These are phyloP conservation scores for Colius striatus DNA, from an alignment of 2,113 vertebrate genomes.

Conservation along the genomic window DNA sequence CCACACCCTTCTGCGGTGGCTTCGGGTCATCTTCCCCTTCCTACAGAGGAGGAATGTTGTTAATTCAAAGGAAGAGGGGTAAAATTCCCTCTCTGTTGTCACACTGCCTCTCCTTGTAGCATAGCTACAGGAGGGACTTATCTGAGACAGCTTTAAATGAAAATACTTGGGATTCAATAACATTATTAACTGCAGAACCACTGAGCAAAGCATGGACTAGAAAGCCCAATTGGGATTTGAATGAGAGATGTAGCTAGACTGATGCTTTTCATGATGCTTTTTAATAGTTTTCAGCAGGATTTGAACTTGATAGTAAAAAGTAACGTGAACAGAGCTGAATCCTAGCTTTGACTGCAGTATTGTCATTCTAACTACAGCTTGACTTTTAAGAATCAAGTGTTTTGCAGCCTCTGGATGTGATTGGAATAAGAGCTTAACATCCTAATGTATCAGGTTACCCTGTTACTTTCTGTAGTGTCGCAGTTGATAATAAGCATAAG, in stretches of 20 bases:
- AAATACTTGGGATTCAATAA: not conserved
- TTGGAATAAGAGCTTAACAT: not conserved
- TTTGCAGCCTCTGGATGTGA: not conserved
- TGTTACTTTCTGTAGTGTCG: not conserved
- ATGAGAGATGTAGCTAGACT: not conserved
- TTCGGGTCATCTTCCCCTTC: not conserved
- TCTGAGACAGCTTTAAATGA: not conserved
- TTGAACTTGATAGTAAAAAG: not conserved
- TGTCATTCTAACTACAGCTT: not conserved
- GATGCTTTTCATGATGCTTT: not conserved
- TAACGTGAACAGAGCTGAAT: not conserved
- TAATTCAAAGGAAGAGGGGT: not conserved
- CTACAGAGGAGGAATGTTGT: not conserved
- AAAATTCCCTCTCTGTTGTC: not conserved
- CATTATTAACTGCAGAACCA: not conserved
- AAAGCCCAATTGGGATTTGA: not conserved
- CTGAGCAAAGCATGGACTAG: not conserved
- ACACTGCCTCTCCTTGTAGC: not conserved
- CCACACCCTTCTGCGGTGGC: rapidly evolving
- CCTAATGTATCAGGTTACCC: not conserved
- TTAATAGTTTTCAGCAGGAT: not conserved
- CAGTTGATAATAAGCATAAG: not conserved
- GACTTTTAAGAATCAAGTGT: not conserved
- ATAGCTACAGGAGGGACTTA: not conserved
- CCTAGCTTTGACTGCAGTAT: not conserved